Evolutionary conservation across 2,113 vertebrate species (phyloP).

Genomic region (Marmota flaviventris): DNA sequence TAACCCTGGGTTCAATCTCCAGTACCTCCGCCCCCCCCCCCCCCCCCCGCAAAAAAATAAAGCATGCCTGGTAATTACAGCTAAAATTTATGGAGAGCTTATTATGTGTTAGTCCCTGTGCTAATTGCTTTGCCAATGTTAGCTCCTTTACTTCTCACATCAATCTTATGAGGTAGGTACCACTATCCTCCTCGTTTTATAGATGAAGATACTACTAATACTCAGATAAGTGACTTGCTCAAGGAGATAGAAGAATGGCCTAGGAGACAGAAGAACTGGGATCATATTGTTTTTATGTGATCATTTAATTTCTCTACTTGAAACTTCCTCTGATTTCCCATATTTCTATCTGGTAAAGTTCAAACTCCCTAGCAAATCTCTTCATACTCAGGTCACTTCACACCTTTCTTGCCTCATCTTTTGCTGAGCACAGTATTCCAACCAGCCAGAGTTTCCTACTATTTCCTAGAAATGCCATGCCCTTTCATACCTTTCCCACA

Average conservation of each 20-base stretch:
- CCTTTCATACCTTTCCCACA: not conserved
- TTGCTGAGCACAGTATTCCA: conserved; percentile 5
- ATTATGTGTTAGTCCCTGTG: not conserved
- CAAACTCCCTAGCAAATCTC: conserved; percentile 1
- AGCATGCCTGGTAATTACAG: not conserved
- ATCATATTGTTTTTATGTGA: not conserved
- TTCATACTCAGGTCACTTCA: not conserved
- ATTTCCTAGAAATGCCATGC: not conserved
- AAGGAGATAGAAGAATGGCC: conserved; percentile 22
- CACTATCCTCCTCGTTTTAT: not conserved
- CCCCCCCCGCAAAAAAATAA: too few relatives aligned
- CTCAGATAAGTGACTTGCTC: conserved; percentile 25
- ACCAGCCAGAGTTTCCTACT: not conserved
- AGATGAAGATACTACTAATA: not conserved
- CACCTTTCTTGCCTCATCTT: conserved; percentile 38
- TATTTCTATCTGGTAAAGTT: not conserved
- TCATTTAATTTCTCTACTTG: not conserved
- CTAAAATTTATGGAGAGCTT: conserved; percentile 51
- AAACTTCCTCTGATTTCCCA: conserved; percentile 25
- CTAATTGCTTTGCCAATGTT: conserved; percentile 19
- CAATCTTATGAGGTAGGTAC: not conserved
- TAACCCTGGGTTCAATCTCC: too few relatives aligned
- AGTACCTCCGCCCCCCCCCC: too few relatives aligned
- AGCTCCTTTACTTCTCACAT: conserved; percentile 25
- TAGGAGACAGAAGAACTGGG: conserved; percentile 8